Evolutionary conservation across 2,797 vertebrate species (phyloP).

Genomic region (Thalassophryne amazonica): DNA sequence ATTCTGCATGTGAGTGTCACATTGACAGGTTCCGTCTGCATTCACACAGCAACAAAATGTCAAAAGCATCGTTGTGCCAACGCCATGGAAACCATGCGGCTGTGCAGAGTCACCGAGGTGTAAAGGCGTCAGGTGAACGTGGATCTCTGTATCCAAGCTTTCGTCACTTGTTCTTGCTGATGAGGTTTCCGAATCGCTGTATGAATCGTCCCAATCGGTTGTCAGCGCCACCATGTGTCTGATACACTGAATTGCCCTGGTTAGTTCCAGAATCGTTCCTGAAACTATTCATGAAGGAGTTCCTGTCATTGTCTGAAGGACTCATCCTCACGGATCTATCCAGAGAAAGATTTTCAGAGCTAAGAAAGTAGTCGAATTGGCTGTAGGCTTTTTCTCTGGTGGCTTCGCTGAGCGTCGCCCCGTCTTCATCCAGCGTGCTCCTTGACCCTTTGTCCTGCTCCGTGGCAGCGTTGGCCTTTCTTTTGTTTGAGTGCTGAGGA

Average conservation of each 20-base stretch:
- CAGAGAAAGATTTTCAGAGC: constrained; percentile 2
- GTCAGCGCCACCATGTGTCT: constrained; percentile 37
- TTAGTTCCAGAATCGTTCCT: neutral
- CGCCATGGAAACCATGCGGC: too few relatives aligned
- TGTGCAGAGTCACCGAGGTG: too few relatives aligned
- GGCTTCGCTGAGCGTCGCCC: neutral
- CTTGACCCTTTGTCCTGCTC: constrained; percentile 21
- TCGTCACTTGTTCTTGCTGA: constrained; percentile 65
- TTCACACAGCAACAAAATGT: too few relatives aligned
- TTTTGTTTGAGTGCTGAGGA: constrained; percentile 50
- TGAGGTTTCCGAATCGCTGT: constrained; percentile 67
- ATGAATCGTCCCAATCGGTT: constrained; percentile 71
- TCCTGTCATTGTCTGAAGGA: constrained; percentile 23
- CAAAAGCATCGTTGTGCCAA: too few relatives aligned
- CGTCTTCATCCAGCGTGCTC: constrained; percentile 2
- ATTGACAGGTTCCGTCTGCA: too few relatives aligned
- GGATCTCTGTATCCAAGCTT: too few relatives aligned
- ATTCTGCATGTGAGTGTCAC: too few relatives aligned
- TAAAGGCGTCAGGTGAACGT: too few relatives aligned
- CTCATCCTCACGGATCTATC: constrained; percentile 13
- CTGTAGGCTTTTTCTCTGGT: constrained; percentile 50
- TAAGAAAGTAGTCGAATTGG: constrained; percentile 49
- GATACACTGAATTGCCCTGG: neutral
- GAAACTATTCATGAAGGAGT: neutral
- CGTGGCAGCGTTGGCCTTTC: constrained; percentile 2